These are phyloP conservation scores for Synanthedon andrenaeformis DNA, from an alignment of 2,888 invertebrate genomes.

Conservation along the genomic window DNA sequence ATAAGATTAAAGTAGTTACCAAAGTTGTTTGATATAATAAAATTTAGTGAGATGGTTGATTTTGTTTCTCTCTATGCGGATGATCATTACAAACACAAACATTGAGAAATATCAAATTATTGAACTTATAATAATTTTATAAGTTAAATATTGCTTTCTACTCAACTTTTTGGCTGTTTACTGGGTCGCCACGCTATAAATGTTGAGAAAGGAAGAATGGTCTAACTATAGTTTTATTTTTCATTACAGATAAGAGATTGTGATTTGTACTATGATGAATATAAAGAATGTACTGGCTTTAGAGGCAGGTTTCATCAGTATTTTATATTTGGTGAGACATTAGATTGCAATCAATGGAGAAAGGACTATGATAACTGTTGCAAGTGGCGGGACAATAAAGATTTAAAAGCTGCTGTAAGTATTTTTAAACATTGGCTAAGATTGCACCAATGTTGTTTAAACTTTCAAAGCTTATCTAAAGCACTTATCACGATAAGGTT, in stretches of 20 bases:
- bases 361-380: conserved; percentile 81
- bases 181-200: too few species aligned
- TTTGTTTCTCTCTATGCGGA: too few species aligned
- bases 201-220: too few species aligned
- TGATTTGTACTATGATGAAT: conserved; percentile 84
- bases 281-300: conserved; percentile 81
- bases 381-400: conserved; percentile 73
- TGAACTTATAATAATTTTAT: too few species aligned
- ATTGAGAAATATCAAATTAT: too few species aligned
- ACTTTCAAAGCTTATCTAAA: neutral
- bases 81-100: too few species aligned
- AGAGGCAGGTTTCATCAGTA: conserved; percentile 86
- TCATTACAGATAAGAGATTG: conserved; percentile 79
- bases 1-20: too few species aligned
- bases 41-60: too few species aligned
- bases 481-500: neutral
- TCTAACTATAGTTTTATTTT: neutral
- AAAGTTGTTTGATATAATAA: too few species aligned
- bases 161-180: too few species aligned
- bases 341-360: conserved; percentile 85
- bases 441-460: too few species aligned
- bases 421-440: neutral
- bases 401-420: conserved; percentile 77
- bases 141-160: too few species aligned
- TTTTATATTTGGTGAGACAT: conserved; percentile 79